A percentile compares a stretch with the other conserved stretches of the same genome.
Evolutionary conservation across 2,888 invertebrate species (phyloP).

Genomic region (Laothoe populi): DNA sequence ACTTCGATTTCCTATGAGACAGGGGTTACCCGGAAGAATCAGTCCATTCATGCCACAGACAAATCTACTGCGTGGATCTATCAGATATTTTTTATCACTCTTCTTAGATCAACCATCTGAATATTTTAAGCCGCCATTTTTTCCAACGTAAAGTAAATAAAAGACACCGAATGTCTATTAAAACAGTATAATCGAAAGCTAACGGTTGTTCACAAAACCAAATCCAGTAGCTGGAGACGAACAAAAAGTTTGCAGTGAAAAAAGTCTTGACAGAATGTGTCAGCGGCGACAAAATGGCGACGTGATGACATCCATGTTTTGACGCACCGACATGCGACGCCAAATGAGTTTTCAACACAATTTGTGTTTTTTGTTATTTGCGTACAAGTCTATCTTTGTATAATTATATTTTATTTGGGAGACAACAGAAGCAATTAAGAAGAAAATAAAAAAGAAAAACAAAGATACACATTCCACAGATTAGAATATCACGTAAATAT

Average conservation of each 20-base stretch:
- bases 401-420: no score
- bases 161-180: neutral
- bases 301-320: constrained; percentile 1
- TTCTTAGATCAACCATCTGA: neutral
- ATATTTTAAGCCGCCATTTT: constrained; percentile 2
- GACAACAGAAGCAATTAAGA: no score
- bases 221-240: neutral
- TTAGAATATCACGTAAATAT: no score
- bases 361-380: neutral
- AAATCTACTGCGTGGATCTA: no score
- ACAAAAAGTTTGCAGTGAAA: constrained; percentile 2
- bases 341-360: neutral
- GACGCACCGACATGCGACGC: neutral
- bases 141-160: constrained; percentile 11
- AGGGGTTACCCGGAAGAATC: no score
- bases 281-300: constrained; percentile 13
- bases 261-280: constrained; percentile 19
- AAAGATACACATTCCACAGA: no score
- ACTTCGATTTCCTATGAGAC: no score
- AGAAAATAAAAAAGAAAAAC: no score
- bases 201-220: constrained; percentile 7
- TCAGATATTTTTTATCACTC: neutral
- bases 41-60: no score
- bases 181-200: constrained; percentile 7
- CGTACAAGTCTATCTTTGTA: neutral